Evolutionary conservation across 2,797 vertebrate species (phyloP), one percentile per base, ranked within the genome.

Genomic region (Sebastes miniatus): DNA sequence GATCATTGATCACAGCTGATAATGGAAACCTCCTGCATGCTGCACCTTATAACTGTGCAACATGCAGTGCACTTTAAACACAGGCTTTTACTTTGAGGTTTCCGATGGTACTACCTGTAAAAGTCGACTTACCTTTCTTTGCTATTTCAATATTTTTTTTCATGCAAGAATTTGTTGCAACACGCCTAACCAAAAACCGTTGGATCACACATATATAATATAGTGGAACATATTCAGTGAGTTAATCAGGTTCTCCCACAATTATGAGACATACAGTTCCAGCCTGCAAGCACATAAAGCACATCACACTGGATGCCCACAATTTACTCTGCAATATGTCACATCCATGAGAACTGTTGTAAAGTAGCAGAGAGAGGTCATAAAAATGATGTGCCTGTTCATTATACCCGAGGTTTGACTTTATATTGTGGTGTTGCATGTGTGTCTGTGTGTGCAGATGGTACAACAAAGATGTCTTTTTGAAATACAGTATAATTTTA

Each of bases 311-410:
- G 71, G 61, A 14, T 65, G 73, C 86, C 78, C 43, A 76, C 66
- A 90, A 83, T 88, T 87, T 77, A 79, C 84, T 78, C 64, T 68
- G 79, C 80, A 86, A 89, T 91, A 89, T 93, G 50, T 81, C 91
- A 85, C 34, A 10, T 63, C 80, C 27, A 36, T 92, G 91, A 91
- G 87, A 93, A 88, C 5, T 57, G 65, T 58, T 67, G 62, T 77
- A 82, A 89, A 87, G 75, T 10, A 24, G 64, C 58, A 66, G 76
- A 80, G 39, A 54, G 58, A 73, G 57, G 71, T 87, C 61, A 57
- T 88, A 79, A 91, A 50, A 91, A 89, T 61, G 0, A 62, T 77
- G 58, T 5, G 70, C 73, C 25, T 73, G 43, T 73, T 93, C 87
- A 91, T 93, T 91, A 89, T 85, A 87, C 20, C 80, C 77, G 47